Evolutionary conservation across 2,113 vertebrate genomes (phyloP).

Genomic region (Vombatus ursinus): DNA sequence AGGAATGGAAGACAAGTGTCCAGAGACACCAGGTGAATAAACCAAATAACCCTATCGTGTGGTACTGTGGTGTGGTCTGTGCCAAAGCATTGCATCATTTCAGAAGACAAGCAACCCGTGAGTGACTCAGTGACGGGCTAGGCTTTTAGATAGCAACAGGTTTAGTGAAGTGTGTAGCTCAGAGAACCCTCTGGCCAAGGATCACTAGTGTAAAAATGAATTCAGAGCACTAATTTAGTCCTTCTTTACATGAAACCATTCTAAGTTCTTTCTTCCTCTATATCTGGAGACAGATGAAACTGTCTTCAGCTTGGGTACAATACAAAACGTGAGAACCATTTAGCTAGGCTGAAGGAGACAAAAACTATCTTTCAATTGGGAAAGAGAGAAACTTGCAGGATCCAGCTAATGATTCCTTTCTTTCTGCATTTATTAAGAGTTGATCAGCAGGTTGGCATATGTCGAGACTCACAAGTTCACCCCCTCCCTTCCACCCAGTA

Average conservation of each 20-base stretch:
- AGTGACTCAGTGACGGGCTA: conserved; percentile 55
- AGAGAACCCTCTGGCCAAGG: conserved; percentile 23
- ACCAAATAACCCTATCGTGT: not conserved
- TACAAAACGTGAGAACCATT: not conserved
- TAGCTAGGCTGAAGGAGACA: not conserved
- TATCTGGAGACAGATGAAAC: not conserved
- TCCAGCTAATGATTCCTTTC: not conserved
- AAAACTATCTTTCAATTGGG: not conserved
- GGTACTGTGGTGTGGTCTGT: not conserved
- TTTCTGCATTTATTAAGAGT: conserved; percentile 19
- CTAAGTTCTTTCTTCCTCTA: not conserved
- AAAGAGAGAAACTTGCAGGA: conserved; percentile 23
- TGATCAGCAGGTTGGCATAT: not conserved
- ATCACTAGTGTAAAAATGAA: not conserved
- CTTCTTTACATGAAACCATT: conserved; percentile 22
- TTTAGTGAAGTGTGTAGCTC: not conserved
- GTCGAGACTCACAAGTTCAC: not conserved
- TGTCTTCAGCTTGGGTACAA: not conserved
- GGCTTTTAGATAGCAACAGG: not conserved
- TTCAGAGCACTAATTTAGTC: not conserved
- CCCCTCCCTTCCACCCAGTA: not conserved
- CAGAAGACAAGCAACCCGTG: not conserved
- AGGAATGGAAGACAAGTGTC: not conserved
- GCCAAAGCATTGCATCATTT: not conserved
- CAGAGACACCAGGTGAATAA: not conserved